Conservation (phyloP, 2,797 vertebrate genomes). For the Myoxocephalus aenaeus region DNA sequence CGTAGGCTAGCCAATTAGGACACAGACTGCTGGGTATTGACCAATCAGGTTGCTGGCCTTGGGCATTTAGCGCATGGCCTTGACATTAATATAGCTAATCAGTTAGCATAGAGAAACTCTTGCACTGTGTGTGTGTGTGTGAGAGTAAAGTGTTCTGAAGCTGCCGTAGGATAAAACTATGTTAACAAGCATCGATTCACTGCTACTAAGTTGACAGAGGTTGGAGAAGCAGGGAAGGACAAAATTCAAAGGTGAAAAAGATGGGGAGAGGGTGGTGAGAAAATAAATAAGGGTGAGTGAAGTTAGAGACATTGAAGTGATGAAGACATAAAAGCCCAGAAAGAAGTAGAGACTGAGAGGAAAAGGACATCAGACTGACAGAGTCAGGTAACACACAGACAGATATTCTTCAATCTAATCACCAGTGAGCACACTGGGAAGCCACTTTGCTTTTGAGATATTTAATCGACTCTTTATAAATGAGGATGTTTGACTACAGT, state of each 20-base stretch:
- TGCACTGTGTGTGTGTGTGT: background rate
- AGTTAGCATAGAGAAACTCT: slow-evolving; percentile 36
- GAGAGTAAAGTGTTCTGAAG: slow-evolving; percentile 16
- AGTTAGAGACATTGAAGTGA: background rate
- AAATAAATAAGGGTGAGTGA: background rate
- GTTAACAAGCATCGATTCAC: slow-evolving; percentile 59
- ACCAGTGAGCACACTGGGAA: slow-evolving; percentile 40
- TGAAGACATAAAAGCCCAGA: background rate
- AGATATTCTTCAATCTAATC: slow-evolving; percentile 47
- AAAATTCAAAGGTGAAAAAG: slow-evolving; percentile 17
- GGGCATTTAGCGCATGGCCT: slow-evolving; percentile 62
- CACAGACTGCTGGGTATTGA: slow-evolving; percentile 63
- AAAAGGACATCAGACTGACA: slow-evolving; percentile 1
- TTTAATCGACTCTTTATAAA: slow-evolving; percentile 67
- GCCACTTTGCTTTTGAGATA: slow-evolving; percentile 59
- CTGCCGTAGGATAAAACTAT: slow-evolving; percentile 48
- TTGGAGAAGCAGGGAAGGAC: slow-evolving; percentile 28
- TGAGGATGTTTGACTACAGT: slow-evolving; percentile 59
- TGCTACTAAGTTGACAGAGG: slow-evolving; percentile 35
- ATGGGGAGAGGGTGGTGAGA: background rate
- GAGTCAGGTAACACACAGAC: slow-evolving; percentile 18
- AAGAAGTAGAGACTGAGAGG: slow-evolving; percentile 6
- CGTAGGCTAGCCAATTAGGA: slow-evolving; percentile 71
- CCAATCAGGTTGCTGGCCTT: slow-evolving; percentile 70
- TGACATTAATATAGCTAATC: slow-evolving; percentile 69